phyloP scores from a whole-genome alignment of 2,113 vertebrate species.

The Sylvietta virens region DNA sequence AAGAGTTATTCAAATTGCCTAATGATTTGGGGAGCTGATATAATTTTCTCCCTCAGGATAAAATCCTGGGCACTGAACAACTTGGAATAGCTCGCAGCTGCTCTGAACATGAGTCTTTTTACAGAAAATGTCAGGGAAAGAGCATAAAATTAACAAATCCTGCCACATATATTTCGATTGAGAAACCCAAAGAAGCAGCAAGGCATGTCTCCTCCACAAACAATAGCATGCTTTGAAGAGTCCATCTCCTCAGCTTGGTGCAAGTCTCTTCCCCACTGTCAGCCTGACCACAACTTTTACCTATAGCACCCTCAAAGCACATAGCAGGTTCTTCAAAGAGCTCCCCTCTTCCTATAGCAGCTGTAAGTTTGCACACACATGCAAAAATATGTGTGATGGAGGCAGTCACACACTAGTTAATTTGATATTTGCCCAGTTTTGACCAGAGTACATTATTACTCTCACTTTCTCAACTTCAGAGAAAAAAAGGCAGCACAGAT shows the following conservation, averaged over 20 bases:
- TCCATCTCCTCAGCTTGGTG: not conserved
- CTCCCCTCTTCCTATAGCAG: not conserved
- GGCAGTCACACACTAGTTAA: not conserved
- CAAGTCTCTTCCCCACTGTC: not conserved
- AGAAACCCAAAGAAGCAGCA: not conserved
- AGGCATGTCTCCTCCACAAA: not conserved
- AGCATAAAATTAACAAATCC: not conserved
- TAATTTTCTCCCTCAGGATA: not conserved
- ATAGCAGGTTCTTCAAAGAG: not conserved
- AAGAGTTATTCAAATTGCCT: not conserved
- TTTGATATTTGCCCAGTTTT: not conserved
- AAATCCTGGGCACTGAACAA: not conserved
- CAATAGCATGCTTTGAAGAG: not conserved
- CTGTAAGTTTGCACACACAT: not conserved
- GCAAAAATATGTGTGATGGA: not conserved
- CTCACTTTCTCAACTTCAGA: not conserved
- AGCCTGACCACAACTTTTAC: not conserved
- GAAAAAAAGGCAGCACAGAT: not conserved
- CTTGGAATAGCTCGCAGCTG: not conserved
- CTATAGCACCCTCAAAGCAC: not conserved
- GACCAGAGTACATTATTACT: not conserved
- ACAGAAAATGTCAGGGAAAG: not conserved
- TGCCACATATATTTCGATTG: not conserved
- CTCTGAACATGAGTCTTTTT: not conserved
- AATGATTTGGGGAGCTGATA: not conserved